Evolutionary conservation across 2,113 vertebrate genomes (phyloP), one percentile per base, ranked within the genome.

Genomic region (Myotis brandtii): DNA sequence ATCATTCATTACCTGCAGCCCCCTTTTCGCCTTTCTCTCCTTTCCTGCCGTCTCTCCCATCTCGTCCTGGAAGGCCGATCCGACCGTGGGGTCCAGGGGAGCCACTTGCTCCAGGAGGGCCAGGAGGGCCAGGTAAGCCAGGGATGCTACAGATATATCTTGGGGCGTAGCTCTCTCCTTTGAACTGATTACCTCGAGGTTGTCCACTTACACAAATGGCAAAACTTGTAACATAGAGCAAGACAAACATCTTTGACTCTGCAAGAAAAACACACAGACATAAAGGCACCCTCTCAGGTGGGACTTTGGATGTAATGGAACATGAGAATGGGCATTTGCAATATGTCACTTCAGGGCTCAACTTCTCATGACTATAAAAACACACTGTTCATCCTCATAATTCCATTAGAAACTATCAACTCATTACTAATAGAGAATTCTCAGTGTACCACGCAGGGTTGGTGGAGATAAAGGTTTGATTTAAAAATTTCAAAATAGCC

Each of bases 21-120:
- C 99, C 99, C 86, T 99, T 99, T 96, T 99, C 99, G 79, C 99
- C 99, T 98, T 99, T 99, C 97, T 99, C 99, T 94, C 99, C 99
- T 96, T 99, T 99, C 92, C 99, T 99, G 98, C 99, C 99, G 73
- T 99, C 99, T 99, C 99, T 99, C 5, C 99, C 99, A 92, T 99
- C 99, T 98, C 99, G 99, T 98, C 99, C 99, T 14, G 99, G 99
- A 94, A 99, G 99, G 86, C 99, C 99, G 69, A 99, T 98, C 89
- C 99, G 98, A 95, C 99, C 99, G 0, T 99, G 99, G 12, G 98
- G 98, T 84, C 99, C 99, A 0, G 98, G 98, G 56, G 99, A 89
- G n/a, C 99, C 99, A 0, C 93, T 95, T 30, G 98, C 98, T 94
- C 99, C 99, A 0, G 98, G 98, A 76, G 99, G 98, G 0, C 99